phyloP scores from a whole-genome alignment of 2,888 invertebrate genomes.

The Hofmannophila pseudospretella region DNA sequence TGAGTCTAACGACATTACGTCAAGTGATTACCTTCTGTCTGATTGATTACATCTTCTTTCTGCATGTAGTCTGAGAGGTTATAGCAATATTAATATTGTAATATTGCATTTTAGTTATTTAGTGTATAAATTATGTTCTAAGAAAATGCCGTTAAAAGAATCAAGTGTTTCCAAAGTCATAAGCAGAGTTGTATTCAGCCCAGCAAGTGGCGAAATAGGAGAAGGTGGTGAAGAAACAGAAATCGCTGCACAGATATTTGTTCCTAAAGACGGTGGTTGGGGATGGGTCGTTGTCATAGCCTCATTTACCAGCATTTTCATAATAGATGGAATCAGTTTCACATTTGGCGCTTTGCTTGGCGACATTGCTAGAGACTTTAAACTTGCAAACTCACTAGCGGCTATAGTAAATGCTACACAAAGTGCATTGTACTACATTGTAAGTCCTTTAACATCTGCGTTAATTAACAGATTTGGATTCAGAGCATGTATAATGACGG shows the following conservation, averaged over 20 bases:
- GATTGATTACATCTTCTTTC: too few relatives aligned
- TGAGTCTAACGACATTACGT: too few relatives aligned
- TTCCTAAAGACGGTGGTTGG: slow-evolving; percentile 14
- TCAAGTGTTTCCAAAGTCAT: too few relatives aligned
- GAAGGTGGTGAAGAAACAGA: slow-evolving; percentile 5
- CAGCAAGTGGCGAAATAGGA: too few relatives aligned
- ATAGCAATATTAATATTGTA: too few relatives aligned
- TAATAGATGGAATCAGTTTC: slow-evolving; percentile 6
- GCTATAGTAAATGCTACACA: slow-evolving; percentile 58
- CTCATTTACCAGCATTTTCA: slow-evolving; percentile 4
- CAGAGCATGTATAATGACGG: slow-evolving; percentile 54
- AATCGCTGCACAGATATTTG: slow-evolving; percentile 6
- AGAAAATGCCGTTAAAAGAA: too few relatives aligned
- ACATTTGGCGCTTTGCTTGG: slow-evolving; percentile 6
- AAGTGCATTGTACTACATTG: slow-evolving; percentile 49
- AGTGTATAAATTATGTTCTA: too few relatives aligned
- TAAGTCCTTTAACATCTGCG: slow-evolving; percentile 56
- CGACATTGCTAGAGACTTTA: slow-evolving; percentile 46
- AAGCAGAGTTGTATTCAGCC: too few relatives aligned
- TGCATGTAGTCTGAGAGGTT: too few relatives aligned
- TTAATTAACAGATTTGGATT: slow-evolving; percentile 66
- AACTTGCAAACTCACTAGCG: slow-evolving; percentile 35
- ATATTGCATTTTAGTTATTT: too few relatives aligned
- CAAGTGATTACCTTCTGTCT: too few relatives aligned
- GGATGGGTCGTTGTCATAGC: slow-evolving; percentile 11